phyloP scores from a whole-genome alignment of 1,140 invertebrate species.

The Caerostris extrusa region DNA sequence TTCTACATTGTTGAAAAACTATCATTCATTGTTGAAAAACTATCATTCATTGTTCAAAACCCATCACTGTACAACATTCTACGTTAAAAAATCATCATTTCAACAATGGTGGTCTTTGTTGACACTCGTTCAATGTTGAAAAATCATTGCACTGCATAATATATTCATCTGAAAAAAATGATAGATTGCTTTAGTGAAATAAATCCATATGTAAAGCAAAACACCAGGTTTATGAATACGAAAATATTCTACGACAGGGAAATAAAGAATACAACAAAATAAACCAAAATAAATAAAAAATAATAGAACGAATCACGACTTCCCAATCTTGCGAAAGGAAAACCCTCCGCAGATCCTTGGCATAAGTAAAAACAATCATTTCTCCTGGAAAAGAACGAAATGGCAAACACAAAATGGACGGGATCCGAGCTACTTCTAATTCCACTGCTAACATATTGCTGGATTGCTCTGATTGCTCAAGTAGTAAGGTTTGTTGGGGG shows the following conservation, averaged over 20 bases:
- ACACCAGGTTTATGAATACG: slow-evolving; percentile 1
- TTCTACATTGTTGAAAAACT: too few species aligned
- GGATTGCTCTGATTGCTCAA: slow-evolving; percentile 18
- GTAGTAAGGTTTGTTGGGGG: neutral
- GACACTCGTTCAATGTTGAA: too few species aligned
- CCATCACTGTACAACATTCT: too few species aligned
- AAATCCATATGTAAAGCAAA: too few species aligned
- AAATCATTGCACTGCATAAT: too few species aligned
- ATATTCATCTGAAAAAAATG: too few species aligned
- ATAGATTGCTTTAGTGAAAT: too few species aligned
- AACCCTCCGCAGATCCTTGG: neutral
- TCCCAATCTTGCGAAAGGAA: neutral
- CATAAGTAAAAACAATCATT: slow-evolving; percentile 32
- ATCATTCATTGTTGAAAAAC: too few species aligned
- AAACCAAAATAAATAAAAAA: neutral
- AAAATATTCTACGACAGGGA: neutral
- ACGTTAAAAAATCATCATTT: too few species aligned
- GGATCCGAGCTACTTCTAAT: neutral
- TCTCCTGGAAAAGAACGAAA: neutral
- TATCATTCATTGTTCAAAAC: too few species aligned
- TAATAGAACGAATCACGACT: neutral
- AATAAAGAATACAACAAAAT: neutral
- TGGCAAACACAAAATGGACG: slow-evolving; percentile 6
- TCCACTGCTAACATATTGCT: slow-evolving; percentile 27
- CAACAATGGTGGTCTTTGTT: too few species aligned